Conservation (phyloP, 1,140 invertebrate genomes). For the Listronotus bonariensis region DNA sequence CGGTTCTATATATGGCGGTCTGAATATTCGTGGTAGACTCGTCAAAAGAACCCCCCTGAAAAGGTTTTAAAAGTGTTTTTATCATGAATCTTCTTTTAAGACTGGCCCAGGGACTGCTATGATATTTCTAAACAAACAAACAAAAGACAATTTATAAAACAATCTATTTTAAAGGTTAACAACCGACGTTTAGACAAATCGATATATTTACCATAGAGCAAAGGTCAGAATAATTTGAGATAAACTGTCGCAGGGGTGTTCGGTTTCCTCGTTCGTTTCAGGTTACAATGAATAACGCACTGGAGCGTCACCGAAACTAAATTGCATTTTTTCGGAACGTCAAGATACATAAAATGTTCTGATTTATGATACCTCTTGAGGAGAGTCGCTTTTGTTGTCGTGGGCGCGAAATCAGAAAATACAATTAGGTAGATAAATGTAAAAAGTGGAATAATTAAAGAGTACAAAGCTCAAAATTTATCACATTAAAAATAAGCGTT, state of each 20-base stretch:
- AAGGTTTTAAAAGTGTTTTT: no score
- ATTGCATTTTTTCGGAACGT: conserved; percentile 49
- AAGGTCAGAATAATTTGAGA: conserved; percentile 36
- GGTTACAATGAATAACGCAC: conserved; percentile 38
- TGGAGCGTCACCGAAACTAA: conserved; percentile 39
- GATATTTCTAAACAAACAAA: no score
- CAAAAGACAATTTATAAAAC: no score
- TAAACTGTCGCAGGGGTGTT: conserved; percentile 31
- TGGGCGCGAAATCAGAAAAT: conserved; percentile 49
- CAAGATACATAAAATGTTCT: conserved; percentile 49
- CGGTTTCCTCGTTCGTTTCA: conserved; percentile 26
- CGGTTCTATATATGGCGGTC: no score
- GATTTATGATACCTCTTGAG: conserved; percentile 54
- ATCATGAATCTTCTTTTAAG: no score
- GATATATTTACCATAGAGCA: conserved; percentile 3
- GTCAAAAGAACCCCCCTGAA: no score
- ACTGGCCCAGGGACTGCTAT: no score
- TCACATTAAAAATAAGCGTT: conserved; percentile 57
- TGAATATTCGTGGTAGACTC: no score
- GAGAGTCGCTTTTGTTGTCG: conserved; percentile 39
- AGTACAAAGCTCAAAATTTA: conserved; percentile 56
- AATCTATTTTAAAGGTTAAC: conserved; percentile 10
- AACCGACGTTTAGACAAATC: conserved; percentile 2
- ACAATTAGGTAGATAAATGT: conserved; percentile 58
- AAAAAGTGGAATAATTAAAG: conserved; percentile 56